These are phyloP conservation scores for Drosophila elegans DNA, from an alignment of 1,140 invertebrate species.

Conservation along the genomic window DNA sequence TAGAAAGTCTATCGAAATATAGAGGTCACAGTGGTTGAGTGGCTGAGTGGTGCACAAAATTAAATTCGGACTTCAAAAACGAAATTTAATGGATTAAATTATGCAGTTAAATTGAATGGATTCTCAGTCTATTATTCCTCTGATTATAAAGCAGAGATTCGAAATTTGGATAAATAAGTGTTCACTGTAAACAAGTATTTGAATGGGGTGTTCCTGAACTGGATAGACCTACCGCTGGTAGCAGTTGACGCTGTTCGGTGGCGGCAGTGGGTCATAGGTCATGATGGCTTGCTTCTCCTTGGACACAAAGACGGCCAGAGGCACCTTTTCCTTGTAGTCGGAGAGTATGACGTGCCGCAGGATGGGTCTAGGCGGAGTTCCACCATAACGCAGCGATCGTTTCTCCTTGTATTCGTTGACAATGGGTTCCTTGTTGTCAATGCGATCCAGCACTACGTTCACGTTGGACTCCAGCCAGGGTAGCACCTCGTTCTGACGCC, in stretches of 20 bases:
- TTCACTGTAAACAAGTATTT: too few species aligned
- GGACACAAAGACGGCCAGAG: slow-evolving; percentile 76
- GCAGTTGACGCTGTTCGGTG: slow-evolving; percentile 90
- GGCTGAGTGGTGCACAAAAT: too few species aligned
- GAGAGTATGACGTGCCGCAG: slow-evolving; percentile 92
- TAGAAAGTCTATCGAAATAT: too few species aligned
- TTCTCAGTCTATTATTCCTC: too few species aligned
- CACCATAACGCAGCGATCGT: slow-evolving; percentile 84
- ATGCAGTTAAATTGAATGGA: too few species aligned
- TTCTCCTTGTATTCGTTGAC: slow-evolving; percentile 88
- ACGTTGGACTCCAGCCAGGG: slow-evolving; percentile 92
- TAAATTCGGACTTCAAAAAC: too few species aligned
- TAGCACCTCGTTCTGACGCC: slow-evolving; percentile 92
- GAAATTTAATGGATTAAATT: too few species aligned
- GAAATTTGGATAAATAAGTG: too few species aligned
- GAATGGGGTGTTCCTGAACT: background rate
- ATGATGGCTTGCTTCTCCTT: slow-evolving; percentile 88
- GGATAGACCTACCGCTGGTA: slow-evolving; percentile 85
- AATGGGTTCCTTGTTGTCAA: slow-evolving; percentile 89
- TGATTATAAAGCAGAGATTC: too few species aligned
- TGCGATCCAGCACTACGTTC: slow-evolving; percentile 87
- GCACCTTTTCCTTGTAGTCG: slow-evolving; percentile 89
- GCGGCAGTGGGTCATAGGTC: slow-evolving; percentile 93
- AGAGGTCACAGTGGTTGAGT: too few species aligned
- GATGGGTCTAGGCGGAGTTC: slow-evolving; percentile 89